Evolutionary conservation across 64 coral and sea anemone species (phyloP), one percentile per base, ranked within the genome.

Genomic region (Montipora sp.): DNA sequence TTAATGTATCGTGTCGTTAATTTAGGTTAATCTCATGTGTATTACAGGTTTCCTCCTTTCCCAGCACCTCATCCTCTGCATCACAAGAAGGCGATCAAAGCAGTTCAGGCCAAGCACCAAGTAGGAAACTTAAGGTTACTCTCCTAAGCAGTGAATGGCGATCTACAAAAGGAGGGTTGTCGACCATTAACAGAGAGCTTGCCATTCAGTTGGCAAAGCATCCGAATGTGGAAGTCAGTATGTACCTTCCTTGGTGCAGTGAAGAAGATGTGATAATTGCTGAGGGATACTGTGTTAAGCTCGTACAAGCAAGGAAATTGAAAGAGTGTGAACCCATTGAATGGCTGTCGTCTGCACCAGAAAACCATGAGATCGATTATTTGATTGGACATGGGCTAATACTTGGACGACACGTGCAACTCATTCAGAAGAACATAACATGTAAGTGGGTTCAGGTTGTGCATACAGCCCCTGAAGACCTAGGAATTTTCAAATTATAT

Each of bases 151-250:
- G 75, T 49, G 75, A 78, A 51, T 78, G 75, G 75, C 8, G 47
- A 50, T 78, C 75, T 48, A 18, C 75, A 78, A 78, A 78, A 1
- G 75, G 75, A 51, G 75, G 18, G 12, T 49, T 78, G 75, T 78
- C 75, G 46, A 23, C 23, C 23, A 23, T 23, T 23, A 23, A 23
- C 23, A 23, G 23, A 23, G 23, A 23, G 23, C 23, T 23, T 23
- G 23, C 23, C 23, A 0, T 23, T 23, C 23, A 23, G 23, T 23
- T 23, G 23, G 23, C 23, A 23, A 23, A 23, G 23, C 23, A 23
- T 23, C 23, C 23, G 23, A 23, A 23, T 23, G 23, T 23, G 23
- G 23, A 23, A 23, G 23, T 23, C 23, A 23, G 23, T 23, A 23
- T 23, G 23, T 23, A 23, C 23, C 23, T 23, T 23, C 23, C 23